Evolutionary conservation across 37 sponge, comb jelly and placozoan genomes (phyloP).

Genomic region (Eunapius fragilis): DNA sequence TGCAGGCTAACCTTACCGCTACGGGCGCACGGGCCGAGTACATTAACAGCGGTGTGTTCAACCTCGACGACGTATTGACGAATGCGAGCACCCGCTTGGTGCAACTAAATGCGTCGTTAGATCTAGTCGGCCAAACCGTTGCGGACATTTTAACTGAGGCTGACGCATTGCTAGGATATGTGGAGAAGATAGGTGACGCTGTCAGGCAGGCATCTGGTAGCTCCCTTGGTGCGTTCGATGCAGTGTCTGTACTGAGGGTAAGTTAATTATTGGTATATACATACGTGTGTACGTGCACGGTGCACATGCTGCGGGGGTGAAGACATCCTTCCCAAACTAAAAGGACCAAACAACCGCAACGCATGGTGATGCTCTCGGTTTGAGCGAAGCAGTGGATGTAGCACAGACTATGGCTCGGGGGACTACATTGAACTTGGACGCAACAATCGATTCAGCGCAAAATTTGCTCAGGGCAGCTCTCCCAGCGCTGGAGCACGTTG

Average conservation of each 20-base stretch:
- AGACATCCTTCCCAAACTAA: not conserved
- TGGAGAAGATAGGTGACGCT: not conserved
- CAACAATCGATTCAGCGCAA: not conserved
- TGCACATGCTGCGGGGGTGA: no score
- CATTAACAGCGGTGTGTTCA: no score
- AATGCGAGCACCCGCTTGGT: not conserved
- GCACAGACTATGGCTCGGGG: not conserved
- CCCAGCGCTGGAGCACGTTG: slow-evolving; percentile 16
- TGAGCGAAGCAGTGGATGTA: not conserved
- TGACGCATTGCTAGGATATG: not conserved
- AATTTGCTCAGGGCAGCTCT: not conserved
- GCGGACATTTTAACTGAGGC: not conserved
- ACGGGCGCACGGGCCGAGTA: not conserved
- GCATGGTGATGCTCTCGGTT: not conserved
- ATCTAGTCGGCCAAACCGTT: not conserved
- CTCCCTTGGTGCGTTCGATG: not conserved
- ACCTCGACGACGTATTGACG: not conserved
- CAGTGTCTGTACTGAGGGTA: not conserved
- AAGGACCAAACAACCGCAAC: not conserved
- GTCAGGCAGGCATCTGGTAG: not conserved
- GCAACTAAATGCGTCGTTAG: not conserved
- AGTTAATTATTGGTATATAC: not conserved
- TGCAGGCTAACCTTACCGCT: not conserved
- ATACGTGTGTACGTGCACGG: not conserved
- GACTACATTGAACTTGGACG: not conserved